Evolutionary conservation across 2,888 invertebrate genomes (phyloP).

Genomic region (Cylindroiulus punctatus): DNA sequence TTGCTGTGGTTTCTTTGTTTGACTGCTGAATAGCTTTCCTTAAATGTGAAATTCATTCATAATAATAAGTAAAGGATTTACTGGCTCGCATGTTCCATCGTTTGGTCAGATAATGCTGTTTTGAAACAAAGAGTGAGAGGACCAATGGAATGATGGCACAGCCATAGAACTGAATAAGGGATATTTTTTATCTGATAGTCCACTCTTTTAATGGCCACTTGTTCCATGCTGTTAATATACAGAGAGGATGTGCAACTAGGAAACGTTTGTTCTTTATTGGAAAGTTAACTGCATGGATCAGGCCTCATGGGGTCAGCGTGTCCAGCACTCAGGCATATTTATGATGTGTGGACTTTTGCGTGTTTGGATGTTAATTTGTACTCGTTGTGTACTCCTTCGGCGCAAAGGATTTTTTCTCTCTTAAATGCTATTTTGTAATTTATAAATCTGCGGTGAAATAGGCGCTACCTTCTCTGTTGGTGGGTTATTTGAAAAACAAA

Average conservation of each 20-base stretch:
- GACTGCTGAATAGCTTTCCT: no score
- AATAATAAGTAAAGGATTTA: no score
- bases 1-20: no score
- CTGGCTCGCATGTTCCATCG: no score
- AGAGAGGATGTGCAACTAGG: conserved; percentile 30
- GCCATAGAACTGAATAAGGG: neutral
- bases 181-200: neutral
- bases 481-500: conserved; percentile 39
- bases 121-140: no score
- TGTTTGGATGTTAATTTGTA: conserved; percentile 30
- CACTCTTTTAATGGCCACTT: neutral
- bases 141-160: neutral
- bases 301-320: conserved; percentile 19
- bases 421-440: conserved; percentile 34
- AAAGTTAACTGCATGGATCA: neutral
- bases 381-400: neutral
- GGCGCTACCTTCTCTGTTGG: conserved; percentile 29
- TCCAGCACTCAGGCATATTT: conserved; percentile 1
- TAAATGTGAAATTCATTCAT: no score
- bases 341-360: conserved; percentile 19
- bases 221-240: neutral
- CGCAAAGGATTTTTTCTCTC: neutral
- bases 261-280: conserved; percentile 21
- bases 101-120: no score
- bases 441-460: conserved; percentile 40